phyloP scores from a whole-genome alignment of 2,797 vertebrate species.

The Melopsittacus undulatus region DNA sequence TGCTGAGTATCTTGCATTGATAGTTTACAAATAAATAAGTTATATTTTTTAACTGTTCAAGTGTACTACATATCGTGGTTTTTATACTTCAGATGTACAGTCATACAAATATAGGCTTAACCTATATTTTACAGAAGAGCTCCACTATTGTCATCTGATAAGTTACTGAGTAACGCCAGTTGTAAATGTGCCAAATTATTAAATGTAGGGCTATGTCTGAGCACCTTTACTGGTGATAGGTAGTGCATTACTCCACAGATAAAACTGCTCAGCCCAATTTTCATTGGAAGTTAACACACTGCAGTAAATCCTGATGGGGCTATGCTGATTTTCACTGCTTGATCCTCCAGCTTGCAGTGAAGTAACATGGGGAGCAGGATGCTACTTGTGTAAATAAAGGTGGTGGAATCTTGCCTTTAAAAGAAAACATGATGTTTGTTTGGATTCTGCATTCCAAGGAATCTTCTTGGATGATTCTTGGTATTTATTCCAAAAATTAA shows the following conservation, averaged over 20 bases:
- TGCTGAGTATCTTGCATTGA: constrained; percentile 68
- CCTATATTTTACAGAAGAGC: constrained; percentile 72
- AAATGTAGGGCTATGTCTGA: constrained; percentile 48
- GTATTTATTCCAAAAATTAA: constrained; percentile 61
- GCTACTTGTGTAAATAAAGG: constrained; percentile 55
- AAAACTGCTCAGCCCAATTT: constrained; percentile 30
- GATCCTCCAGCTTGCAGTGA: constrained; percentile 23
- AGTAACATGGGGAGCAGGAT: background rate
- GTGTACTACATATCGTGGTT: constrained; percentile 72
- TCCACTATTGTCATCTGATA: constrained; percentile 65
- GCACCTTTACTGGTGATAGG: constrained; percentile 38
- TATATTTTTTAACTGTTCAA: constrained; percentile 79
- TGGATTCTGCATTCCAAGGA: constrained; percentile 54
- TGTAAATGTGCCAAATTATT: constrained; percentile 63
- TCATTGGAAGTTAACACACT: constrained; percentile 1
- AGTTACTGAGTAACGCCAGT: constrained; percentile 56
- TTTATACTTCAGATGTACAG: constrained; percentile 79
- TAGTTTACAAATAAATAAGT: constrained; percentile 79
- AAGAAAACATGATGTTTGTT: background rate
- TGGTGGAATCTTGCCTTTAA: constrained; percentile 40
- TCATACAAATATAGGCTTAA: constrained; percentile 69
- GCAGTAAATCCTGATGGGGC: constrained; percentile 19
- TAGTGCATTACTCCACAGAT: constrained; percentile 26
- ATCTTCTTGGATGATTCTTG: constrained; percentile 56
- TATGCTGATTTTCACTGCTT: constrained; percentile 31